A percentile compares a stretch with the other conserved stretches of the same genome.
Evolutionary conservation across 2,888 invertebrate genomes (phyloP).

Genomic region (Drosophila niveifrons): DNA sequence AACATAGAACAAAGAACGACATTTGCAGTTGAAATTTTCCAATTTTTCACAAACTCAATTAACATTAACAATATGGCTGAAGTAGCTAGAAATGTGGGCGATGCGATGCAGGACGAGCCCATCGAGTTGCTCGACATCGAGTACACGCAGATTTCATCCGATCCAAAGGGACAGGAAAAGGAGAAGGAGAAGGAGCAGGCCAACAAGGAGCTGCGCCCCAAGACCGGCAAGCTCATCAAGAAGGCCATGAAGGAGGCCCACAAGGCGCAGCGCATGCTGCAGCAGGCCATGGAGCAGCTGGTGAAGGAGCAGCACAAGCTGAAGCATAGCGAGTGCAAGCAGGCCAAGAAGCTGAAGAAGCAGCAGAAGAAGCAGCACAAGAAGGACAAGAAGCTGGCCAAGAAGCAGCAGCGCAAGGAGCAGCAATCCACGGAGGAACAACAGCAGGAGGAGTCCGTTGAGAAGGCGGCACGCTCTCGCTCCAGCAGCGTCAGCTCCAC

Average conservation of each 20-base stretch:
- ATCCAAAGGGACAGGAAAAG: background rate
- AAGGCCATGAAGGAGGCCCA: conserved; percentile 68
- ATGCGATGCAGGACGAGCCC: conserved; percentile 30
- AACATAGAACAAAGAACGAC: background rate
- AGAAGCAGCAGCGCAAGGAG: conserved; percentile 39
- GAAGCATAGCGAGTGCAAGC: conserved; percentile 3
- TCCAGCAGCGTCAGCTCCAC: conserved; percentile 60
- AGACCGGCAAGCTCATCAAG: conserved; percentile 20
- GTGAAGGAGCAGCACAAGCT: conserved; percentile 34
- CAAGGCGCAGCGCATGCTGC: conserved; percentile 65
- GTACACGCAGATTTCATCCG: conserved; percentile 10
- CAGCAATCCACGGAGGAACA: conserved; percentile 4
- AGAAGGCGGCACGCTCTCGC: conserved; percentile 38
- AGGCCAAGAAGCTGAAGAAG: conserved; percentile 38
- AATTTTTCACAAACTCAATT: background rate
- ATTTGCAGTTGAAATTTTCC: background rate
- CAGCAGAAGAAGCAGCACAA: conserved; percentile 48
- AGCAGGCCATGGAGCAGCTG: conserved; percentile 53
- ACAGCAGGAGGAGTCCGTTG: background rate
- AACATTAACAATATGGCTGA: conserved; percentile 56
- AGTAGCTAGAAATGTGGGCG: conserved; percentile 16
- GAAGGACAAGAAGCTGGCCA: conserved; percentile 40
- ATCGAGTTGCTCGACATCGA: conserved; percentile 48
- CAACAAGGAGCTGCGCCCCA: conserved; percentile 2
- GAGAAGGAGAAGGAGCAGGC: conserved; percentile 5